A percentile compares a stretch with the other conserved stretches of the same genome.
Evolutionary conservation across 2,888 invertebrate species (phyloP).

Genomic region (Acrocyrtus sp.): DNA sequence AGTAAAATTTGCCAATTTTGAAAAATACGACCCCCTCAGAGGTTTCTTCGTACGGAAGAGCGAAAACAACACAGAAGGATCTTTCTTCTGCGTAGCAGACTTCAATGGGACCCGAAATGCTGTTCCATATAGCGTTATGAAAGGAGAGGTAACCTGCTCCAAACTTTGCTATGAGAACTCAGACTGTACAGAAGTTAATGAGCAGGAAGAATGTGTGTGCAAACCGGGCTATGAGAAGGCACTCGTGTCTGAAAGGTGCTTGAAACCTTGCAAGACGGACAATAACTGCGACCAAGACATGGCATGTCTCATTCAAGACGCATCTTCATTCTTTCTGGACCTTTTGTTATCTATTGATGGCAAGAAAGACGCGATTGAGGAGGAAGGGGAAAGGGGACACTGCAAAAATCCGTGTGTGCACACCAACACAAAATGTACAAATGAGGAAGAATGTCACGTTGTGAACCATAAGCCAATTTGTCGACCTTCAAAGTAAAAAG

Average conservation of each 20-base stretch:
- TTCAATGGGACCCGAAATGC: neutral
- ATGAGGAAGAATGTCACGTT: constrained; percentile 17
- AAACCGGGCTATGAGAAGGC: constrained; percentile 10
- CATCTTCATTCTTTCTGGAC: constrained; percentile 20
- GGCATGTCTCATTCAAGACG: constrained; percentile 24
- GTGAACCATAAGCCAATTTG: constrained; percentile 20
- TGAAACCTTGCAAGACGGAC: constrained; percentile 13
- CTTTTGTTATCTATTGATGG: constrained; percentile 5
- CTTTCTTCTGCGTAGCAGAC: constrained; percentile 25
- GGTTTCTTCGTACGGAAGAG: constrained; percentile 9
- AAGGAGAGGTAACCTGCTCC: constrained; percentile 5
- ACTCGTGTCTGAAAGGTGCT: constrained; percentile 20
- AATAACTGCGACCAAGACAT: constrained; percentile 15
- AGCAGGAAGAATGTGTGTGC: constrained; percentile 24
- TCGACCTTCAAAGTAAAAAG: neutral
- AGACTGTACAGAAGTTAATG: constrained; percentile 14
- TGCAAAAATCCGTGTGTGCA: constrained; percentile 39
- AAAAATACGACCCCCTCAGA: constrained; percentile 5
- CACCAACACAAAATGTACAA: constrained; percentile 4
- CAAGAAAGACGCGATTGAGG: neutral
- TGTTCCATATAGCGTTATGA: constrained; percentile 10
- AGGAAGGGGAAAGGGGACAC: neutral
- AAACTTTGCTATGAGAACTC: constrained; percentile 17
- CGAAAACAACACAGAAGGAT: neutral
- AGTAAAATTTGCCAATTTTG: neutral